Evolutionary conservation across 1,140 invertebrate genomes (phyloP), one percentile per base, ranked within the genome.

Genomic region (Drosophila tani): DNA sequence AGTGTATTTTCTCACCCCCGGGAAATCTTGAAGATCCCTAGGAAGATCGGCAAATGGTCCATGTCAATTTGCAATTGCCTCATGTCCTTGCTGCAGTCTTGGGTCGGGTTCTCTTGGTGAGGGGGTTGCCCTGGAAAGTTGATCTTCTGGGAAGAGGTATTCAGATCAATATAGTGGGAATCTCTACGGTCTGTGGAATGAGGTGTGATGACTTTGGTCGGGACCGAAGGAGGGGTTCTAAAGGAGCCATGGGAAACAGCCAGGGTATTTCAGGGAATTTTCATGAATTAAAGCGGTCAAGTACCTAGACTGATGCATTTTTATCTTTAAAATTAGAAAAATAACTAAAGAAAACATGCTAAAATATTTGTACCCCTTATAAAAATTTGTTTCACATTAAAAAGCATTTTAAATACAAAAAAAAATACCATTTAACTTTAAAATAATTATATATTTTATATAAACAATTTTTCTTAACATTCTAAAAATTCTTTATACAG

Each of bases 41-140:
- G 40, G 6, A 41, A 68, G 32, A 56, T 71, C 78, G 57, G 55
- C 78, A 84, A 90, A 90, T 90, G 86, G 79, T 79, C 85, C 85
- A 82, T 90, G 85, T 76, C 78, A 66, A 82, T 83, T 64, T 60
- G 75, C 71, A 50, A 67, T 71, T 29, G 59, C 70, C 70, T 51
- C 70, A 70, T 73, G 51, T 70, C 66, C 69, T 56, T 35, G 17
- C 17, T 71, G 69, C 67, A 73, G 67, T 73, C 50, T 59, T 67
- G 19, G 38, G 27, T 50, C 27, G 11, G n/a, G 41, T 21, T 59
- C 58, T 45, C 40, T 35, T 17, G 66, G 55, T 63, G 65, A 69
- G 67, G 63, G 47, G 67, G 67, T 69, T 70, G 64, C 49, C 35
- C 17, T 14, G 50, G 69, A 73, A 74, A 73, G 68, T 74, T 74